Evolutionary conservation across 2,113 vertebrate genomes (phyloP).

Genomic region (Oncorhynchus mykiss): DNA sequence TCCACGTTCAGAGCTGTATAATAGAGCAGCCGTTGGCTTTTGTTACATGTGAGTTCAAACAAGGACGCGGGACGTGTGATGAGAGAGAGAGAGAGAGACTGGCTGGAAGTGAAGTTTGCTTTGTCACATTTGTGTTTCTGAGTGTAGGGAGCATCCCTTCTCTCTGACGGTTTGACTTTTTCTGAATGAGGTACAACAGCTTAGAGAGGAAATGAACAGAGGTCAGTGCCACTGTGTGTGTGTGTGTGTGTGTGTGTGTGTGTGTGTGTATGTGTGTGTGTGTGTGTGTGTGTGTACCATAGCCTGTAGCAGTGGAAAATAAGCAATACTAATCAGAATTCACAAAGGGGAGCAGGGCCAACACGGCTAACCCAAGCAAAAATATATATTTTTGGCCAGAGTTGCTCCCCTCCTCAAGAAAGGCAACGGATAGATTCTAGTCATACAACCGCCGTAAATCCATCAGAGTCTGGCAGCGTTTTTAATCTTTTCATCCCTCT

Average conservation of each 20-base stretch:
- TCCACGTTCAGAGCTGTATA: not conserved
- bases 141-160: not conserved
- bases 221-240: conserved; percentile 24
- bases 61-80: no score
- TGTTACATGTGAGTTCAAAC: not conserved
- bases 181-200: not conserved
- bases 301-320: conserved; percentile 15
- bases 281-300: no score
- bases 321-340: conserved; percentile 47
- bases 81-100: no score
- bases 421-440: conserved; percentile 6
- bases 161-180: not conserved
- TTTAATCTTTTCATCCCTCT: conserved; percentile 12
- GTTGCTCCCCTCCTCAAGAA: no score
- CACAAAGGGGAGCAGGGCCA: conserved; percentile 29
- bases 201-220: conserved; percentile 2
- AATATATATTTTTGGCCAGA: conserved; percentile 33
- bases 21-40: not conserved
- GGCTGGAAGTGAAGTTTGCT: not conserved
- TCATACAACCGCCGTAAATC: conserved; percentile 48
- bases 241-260: not conserved
- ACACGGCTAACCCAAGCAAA: conserved; percentile 27
- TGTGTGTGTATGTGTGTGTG: no score
- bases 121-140: not conserved
- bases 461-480: conserved; percentile 39